A percentile compares a stretch with the other conserved stretches of the same genome.
These are phyloP conservation scores for Zaprionus obscuricornis DNA, from an alignment of 2,888 invertebrate genomes.

Conservation along the genomic window DNA sequence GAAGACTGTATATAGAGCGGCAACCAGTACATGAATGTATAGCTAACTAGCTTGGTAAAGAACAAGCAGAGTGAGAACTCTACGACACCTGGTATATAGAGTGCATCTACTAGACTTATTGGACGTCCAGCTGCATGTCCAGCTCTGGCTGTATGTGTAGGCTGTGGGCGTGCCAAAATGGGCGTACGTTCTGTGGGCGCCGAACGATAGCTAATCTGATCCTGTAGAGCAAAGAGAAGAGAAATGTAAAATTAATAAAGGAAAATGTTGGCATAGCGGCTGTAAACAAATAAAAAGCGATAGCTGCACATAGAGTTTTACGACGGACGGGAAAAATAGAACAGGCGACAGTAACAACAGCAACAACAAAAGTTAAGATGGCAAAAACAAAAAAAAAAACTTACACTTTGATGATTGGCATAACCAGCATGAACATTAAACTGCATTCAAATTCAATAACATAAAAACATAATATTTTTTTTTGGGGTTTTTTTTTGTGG, in stretches of 20 bases:
- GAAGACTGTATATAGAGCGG: constrained; percentile 94
- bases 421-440: constrained; percentile 36
- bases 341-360: background rate
- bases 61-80: constrained; percentile 97
- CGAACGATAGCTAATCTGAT: constrained; percentile 78
- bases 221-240: constrained; percentile 59
- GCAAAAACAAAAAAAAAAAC: constrained; percentile 39
- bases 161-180: constrained; percentile 66
- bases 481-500: too few relatives aligned
- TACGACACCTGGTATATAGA: constrained; percentile 94
- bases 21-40: constrained; percentile 98
- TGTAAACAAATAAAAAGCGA: background rate
- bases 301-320: background rate
- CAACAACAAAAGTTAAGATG: background rate
- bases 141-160: constrained; percentile 11
- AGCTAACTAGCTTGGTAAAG: constrained; percentile 98
- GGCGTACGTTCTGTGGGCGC: constrained; percentile 82
- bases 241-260: background rate
- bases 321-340: constrained; percentile 5
- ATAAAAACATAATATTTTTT: too few relatives aligned
- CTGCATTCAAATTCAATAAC: too few relatives aligned
- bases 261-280: constrained; percentile 6
- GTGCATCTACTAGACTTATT: constrained; percentile 85
- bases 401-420: constrained; percentile 49
- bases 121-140: constrained; percentile 52